phyloP scores from a whole-genome alignment of 2,888 invertebrate species.

The Torymus auratus region DNA sequence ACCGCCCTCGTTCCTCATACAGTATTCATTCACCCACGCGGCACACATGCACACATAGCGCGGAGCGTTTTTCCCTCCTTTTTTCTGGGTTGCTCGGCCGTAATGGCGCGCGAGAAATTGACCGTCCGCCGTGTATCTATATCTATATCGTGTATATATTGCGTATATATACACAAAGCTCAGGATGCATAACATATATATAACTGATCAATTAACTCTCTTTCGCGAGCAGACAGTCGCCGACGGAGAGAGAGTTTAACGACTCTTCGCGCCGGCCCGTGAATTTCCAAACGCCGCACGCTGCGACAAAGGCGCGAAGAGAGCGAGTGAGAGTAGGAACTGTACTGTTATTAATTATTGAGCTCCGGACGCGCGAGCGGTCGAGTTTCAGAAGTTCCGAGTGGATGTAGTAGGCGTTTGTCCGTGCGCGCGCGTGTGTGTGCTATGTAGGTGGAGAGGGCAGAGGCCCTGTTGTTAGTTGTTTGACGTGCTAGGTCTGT shows the following conservation, averaged over 20 bases:
- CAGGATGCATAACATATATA: background rate
- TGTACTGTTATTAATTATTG: background rate
- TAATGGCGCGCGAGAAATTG: no score
- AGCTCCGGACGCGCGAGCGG: background rate
- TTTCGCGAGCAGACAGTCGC: constrained; percentile 14
- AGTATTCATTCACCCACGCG: no score
- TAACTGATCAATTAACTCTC: constrained; percentile 62
- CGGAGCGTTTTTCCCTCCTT: background rate
- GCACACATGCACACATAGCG: no score
- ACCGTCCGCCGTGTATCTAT: background rate
- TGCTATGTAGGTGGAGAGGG: no score
- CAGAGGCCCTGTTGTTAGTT: no score
- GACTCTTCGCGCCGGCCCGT: constrained; percentile 37
- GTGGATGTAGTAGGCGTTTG: no score
- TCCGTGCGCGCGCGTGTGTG: no score
- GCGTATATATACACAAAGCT: background rate
- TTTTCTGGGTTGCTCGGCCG: background rate
- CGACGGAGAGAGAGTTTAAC: constrained; percentile 38
- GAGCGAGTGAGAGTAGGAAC: background rate
- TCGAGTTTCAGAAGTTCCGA: background rate
- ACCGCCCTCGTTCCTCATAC: no score
- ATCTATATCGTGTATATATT: no score
- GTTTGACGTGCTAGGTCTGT: no score
- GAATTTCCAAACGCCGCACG: constrained; percentile 19
- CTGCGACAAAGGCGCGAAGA: background rate